Conservation (phyloP, 2,888 invertebrate genomes). For the Cyclophora albipunctata region DNA sequence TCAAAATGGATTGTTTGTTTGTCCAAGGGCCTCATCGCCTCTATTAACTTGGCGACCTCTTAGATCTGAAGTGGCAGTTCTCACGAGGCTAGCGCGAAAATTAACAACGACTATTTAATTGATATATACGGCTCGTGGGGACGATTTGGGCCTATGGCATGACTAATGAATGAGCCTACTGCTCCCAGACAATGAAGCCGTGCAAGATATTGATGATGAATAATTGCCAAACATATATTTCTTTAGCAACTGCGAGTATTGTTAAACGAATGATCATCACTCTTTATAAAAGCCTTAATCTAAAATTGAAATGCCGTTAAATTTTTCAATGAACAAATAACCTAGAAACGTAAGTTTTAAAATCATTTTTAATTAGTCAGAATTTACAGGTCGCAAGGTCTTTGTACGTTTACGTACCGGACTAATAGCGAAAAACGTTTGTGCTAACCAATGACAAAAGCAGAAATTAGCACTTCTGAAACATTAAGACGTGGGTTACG, state of each 20-base stretch:
- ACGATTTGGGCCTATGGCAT: conserved; percentile 16
- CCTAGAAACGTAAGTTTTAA: too few relatives aligned
- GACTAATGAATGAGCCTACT: conserved; percentile 16
- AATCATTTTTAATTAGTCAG: too few relatives aligned
- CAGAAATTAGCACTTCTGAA: conserved; percentile 57
- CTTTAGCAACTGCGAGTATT: conserved; percentile 1
- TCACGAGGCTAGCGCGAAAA: conserved; percentile 55
- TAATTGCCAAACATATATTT: conserved; percentile 13
- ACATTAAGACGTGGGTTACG: conserved; percentile 30
- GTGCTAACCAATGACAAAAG: conserved; percentile 54
- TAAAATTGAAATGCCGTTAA: too few relatives aligned
- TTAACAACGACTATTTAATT: conserved; percentile 64
- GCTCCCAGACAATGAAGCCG: conserved; percentile 16
- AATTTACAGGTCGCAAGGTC: too few relatives aligned
- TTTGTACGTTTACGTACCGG: background rate
- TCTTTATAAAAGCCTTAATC: too few relatives aligned
- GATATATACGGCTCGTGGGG: conserved; percentile 45
- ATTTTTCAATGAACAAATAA: too few relatives aligned
- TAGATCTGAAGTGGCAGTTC: conserved; percentile 35
- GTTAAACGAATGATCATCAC: background rate
- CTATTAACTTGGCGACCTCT: conserved; percentile 30
- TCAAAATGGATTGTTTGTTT: background rate
- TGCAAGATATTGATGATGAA: conserved; percentile 14
- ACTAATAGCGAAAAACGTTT: conserved; percentile 39
- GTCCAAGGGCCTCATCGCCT: conserved; percentile 24